Percentiles rank a stretch among this genome's conserved stretches.
phyloP scores from a whole-genome alignment of 2,797 vertebrate species.

The Squalus acanthias region DNA sequence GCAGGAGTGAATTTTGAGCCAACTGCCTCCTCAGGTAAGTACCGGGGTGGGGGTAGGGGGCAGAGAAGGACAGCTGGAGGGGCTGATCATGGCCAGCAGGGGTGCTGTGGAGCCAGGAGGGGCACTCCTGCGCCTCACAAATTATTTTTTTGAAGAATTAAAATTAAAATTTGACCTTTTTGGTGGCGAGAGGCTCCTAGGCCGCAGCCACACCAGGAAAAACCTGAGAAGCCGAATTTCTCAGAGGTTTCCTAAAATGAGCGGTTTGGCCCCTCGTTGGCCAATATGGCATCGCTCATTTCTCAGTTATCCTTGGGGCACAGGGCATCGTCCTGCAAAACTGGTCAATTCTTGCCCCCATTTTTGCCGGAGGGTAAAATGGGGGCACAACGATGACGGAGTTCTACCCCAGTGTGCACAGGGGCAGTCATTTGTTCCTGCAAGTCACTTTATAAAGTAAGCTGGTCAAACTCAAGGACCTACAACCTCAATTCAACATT shows the following conservation, averaged over 20 bases:
- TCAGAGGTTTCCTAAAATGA: background rate
- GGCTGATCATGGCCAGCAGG: background rate
- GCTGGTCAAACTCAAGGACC: background rate
- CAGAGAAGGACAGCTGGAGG: background rate
- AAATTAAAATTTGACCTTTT: background rate
- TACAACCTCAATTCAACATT: background rate
- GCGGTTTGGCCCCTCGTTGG: too few species aligned
- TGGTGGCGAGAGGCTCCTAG: background rate
- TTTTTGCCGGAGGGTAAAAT: background rate
- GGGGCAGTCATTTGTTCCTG: background rate
- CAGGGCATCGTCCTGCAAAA: background rate
- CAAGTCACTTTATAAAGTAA: background rate
- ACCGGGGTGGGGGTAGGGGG: background rate
- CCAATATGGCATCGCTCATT: background rate
- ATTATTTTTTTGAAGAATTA: background rate
- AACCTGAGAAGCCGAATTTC: background rate
- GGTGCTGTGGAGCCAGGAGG: background rate
- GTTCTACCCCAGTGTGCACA: background rate
- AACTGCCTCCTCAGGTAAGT: background rate
- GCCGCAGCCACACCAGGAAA: background rate
- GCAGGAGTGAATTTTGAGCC: background rate
- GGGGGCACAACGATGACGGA: background rate
- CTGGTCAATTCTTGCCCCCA: background rate
- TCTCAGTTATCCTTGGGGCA: background rate
- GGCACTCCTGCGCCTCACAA: too few species aligned